A percentile compares a stretch with the other conserved stretches of the same genome.
Conservation (phyloP, 2,797 vertebrate species). For the Lagodon rhomboides region DNA sequence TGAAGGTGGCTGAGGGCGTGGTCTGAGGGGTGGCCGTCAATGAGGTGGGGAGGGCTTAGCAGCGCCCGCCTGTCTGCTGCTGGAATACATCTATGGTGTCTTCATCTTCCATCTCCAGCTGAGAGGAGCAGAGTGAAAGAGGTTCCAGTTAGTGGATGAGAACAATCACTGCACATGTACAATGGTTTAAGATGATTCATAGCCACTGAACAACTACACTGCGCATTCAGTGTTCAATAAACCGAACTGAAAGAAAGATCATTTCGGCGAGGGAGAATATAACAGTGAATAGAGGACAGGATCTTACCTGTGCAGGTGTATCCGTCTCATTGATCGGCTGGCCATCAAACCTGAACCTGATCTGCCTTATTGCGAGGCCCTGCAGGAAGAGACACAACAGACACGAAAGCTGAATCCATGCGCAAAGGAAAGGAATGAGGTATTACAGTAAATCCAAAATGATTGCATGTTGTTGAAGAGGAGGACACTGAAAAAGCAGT, state of each 20-base stretch:
- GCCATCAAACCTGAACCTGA: slow-evolving; percentile 97
- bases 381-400: slow-evolving; percentile 66
- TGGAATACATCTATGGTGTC: slow-evolving; percentile 98
- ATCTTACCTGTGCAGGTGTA: slow-evolving; percentile 94
- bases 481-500: background rate
- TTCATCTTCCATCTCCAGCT: slow-evolving; percentile 99
- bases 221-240: background rate
- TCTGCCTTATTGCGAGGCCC: slow-evolving; percentile 96
- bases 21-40: slow-evolving; percentile 78
- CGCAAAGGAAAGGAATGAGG: background rate
- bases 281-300: background rate
- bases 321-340: slow-evolving; percentile 95
- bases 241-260: fast-evolving
- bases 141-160: background rate
- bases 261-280: background rate
- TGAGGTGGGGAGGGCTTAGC: slow-evolving; percentile 78
- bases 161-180: background rate
- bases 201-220: background rate
- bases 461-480: background rate
- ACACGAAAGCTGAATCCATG: slow-evolving; percentile 1
- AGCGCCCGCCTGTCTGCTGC: slow-evolving; percentile 94
- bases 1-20: slow-evolving; percentile 78
- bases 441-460: background rate
- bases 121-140: slow-evolving; percentile 23
- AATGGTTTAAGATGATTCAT: background rate